Conservation (phyloP, 2,797 vertebrate genomes). For the Muscicapa comitata region DNA sequence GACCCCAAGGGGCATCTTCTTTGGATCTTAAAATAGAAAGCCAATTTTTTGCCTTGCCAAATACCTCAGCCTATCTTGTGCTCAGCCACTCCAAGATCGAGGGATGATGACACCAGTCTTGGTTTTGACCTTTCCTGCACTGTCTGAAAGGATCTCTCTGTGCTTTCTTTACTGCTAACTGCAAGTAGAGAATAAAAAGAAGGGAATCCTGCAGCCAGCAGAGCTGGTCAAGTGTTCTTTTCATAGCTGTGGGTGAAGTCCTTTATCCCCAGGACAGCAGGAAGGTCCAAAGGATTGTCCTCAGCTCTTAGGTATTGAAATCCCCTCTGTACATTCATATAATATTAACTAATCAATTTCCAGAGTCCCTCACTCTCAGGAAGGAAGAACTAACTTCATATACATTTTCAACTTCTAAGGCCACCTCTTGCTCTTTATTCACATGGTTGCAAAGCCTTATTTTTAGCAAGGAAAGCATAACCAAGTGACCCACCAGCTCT, state of each 20-base stretch:
- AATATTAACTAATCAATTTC: background rate
- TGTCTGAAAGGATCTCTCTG: background rate
- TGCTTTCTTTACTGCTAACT: background rate
- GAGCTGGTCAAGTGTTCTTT: background rate
- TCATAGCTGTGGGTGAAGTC: background rate
- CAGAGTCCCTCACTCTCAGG: background rate
- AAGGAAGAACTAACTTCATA: background rate
- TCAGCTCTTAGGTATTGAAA: background rate
- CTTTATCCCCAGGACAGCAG: background rate
- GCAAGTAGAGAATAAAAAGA: background rate
- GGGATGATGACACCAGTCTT: background rate
- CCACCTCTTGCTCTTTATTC: background rate
- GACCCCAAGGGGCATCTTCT: background rate
- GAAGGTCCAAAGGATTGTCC: background rate
- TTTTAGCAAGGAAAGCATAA: background rate
- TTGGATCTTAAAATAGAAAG: background rate
- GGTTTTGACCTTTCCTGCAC: background rate
- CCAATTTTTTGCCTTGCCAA: background rate
- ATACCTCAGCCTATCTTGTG: background rate
- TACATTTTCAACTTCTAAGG: background rate
- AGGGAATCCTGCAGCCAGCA: background rate
- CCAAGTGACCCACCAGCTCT: background rate
- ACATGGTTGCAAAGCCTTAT: background rate
- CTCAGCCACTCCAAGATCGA: background rate
- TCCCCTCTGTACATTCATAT: accelerated